phyloP scores from a whole-genome alignment of 2,797 vertebrate species.

The Melanotaenia parkinsoni region DNA sequence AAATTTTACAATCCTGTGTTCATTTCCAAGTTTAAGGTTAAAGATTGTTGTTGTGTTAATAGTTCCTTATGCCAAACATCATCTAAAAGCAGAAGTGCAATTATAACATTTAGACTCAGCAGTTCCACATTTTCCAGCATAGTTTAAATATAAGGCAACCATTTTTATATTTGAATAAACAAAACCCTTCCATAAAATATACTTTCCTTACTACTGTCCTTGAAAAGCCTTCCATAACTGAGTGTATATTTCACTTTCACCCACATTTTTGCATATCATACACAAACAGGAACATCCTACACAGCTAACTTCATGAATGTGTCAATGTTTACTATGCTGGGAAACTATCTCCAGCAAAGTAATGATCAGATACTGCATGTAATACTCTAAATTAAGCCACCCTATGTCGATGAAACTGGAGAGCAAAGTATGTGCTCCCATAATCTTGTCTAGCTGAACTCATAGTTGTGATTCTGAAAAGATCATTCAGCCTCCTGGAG shows the following conservation, averaged over 20 bases:
- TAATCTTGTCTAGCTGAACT: slow-evolving; percentile 17
- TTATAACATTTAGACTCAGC: too few species aligned
- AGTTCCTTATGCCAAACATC: background rate
- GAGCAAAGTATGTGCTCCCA: background rate
- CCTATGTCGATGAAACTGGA: too few species aligned
- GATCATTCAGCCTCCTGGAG: slow-evolving; percentile 36
- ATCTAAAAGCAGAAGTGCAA: background rate
- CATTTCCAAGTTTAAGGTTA: slow-evolving; percentile 3
- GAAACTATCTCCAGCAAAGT: too few species aligned
- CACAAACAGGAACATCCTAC: background rate
- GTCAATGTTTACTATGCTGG: background rate
- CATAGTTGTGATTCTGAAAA: slow-evolving; percentile 19
- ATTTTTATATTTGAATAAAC: background rate
- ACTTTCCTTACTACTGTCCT: background rate
- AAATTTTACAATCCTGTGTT: slow-evolving; percentile 22
- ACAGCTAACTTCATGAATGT: background rate
- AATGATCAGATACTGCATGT: too few species aligned
- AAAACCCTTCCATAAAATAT: background rate
- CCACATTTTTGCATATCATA: background rate
- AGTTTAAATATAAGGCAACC: background rate
- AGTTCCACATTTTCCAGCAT: background rate
- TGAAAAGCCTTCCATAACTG: background rate
- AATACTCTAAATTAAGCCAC: too few species aligned
- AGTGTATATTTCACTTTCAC: background rate
- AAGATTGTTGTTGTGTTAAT: background rate